Base-by-base conservation (phyloP, 1,140 invertebrate species). In the Carposina sasakii region DNA sequence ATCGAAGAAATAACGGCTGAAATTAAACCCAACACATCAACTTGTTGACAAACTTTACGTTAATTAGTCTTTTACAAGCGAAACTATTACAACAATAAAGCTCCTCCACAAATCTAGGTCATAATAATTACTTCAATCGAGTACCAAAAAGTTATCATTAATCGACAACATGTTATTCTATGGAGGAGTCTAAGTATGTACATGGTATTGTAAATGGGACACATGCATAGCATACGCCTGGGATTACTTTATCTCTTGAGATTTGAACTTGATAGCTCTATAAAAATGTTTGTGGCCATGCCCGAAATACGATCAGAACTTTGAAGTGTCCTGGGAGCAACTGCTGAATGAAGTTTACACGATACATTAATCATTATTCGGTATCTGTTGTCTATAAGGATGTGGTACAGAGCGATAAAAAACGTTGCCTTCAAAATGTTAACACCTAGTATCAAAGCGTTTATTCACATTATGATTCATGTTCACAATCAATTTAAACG, bases 51-150 rank as follows among this genome's bases (percentile, higher is more conserved):
- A n/a, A n/a, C n/a, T n/a, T n/a, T n/a, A n/a, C n/a, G n/a, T n/a
- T n/a, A n/a, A n/a, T n/a, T n/a, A n/a, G n/a, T n/a, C n/a, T n/a
- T n/a, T n/a, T n/a, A n/a, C n/a, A n/a, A n/a, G n/a, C n/a, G n/a
- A n/a, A n/a, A n/a, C n/a, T n/a, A n/a, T n/a, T n/a, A n/a, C n/a
- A n/a, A n/a, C n/a, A n/a, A n/a, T n/a, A n/a, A n/a, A n/a, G n/a
- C n/a, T n/a, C n/a, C n/a, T n/a, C n/a, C n/a, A n/a, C n/a, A n/a
- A 51, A 76, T 67, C 57, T 81, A 64, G 76, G 75, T 63, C 76
- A 73, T 55, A 75, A 71, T 73, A 63, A 67, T 78, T 73, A 71
- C 55, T 65, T 63, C 73, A 76, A 77, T 78, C 71, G 72, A 76
- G 59, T 55, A 45, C 49, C 52, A 67, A 73, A 67, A 71, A 65